Evolutionary conservation across 2,888 invertebrate genomes (phyloP).

Genomic region (Leptogaster cylindrica): DNA sequence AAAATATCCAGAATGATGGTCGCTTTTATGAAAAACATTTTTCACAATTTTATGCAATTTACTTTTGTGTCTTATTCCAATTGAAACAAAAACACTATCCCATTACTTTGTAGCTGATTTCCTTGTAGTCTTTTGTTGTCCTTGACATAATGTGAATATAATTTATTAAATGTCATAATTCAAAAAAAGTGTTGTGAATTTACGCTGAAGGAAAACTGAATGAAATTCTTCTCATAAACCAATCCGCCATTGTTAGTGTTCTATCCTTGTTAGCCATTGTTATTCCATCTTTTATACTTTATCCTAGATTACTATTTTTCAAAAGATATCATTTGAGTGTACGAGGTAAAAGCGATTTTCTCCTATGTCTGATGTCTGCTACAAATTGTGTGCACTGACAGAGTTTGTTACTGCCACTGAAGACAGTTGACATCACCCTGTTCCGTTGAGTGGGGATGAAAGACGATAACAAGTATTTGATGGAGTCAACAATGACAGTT

Average conservation of each 20-base stretch:
- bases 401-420: slow-evolving; percentile 28
- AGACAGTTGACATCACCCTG: slow-evolving; percentile 29
- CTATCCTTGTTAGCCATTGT: slow-evolving; percentile 30
- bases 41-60: no score
- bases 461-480: slow-evolving; percentile 34
- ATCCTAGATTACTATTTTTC: slow-evolving; percentile 15
- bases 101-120: slow-evolving; percentile 21
- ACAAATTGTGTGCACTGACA: slow-evolving; percentile 33
- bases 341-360: slow-evolving; percentile 18
- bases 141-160: slow-evolving; percentile 17
- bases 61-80: no score
- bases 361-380: slow-evolving; percentile 29
- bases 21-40: no score
- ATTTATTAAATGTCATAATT: slow-evolving; percentile 35
- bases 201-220: slow-evolving; percentile 24
- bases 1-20: no score
- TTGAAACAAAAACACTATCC: no score
- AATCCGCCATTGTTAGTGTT: slow-evolving; percentile 17
- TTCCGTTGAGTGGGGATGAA: slow-evolving; percentile 9
- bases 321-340: background rate
- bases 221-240: background rate
- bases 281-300: slow-evolving; percentile 23
- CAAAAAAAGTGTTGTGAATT: slow-evolving; percentile 19
- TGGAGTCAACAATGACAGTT: slow-evolving; percentile 32
- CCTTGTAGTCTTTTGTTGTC: slow-evolving; percentile 24